Conservation (phyloP, 2,113 vertebrate species). For the Crotophaga sulcirostris region DNA sequence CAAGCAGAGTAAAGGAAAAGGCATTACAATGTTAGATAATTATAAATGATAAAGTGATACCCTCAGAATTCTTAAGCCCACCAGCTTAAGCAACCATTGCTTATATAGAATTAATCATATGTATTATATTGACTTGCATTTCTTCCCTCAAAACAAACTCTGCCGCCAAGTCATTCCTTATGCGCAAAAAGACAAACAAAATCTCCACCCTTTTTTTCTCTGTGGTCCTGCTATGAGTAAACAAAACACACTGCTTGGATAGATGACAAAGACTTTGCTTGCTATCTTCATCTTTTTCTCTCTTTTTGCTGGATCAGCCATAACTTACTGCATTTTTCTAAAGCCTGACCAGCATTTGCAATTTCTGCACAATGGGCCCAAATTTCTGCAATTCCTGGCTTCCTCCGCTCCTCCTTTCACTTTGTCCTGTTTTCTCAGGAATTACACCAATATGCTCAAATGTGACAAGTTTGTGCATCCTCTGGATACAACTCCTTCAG, state of each 20-base stretch:
- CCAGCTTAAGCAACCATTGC: not conserved
- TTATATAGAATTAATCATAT: not conserved
- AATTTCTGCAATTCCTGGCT: conserved; percentile 11
- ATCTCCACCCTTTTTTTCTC: not conserved
- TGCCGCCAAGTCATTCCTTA: not conserved
- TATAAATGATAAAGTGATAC: not conserved
- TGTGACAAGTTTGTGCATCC: not conserved
- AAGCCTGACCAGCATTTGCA: not conserved
- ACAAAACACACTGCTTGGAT: not conserved
- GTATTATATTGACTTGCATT: not conserved
- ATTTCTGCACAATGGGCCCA: not conserved
- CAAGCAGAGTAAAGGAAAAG: not conserved
- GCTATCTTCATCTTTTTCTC: not conserved
- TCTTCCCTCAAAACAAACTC: not conserved
- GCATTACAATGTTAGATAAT: not conserved
- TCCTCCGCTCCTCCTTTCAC: not conserved
- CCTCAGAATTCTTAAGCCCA: not conserved
- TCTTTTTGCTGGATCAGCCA: conserved; percentile 24
- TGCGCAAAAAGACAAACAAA: not conserved
- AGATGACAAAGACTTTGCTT: not conserved
- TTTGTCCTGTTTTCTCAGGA: not conserved
- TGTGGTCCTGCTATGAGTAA: not conserved
- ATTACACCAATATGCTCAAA: not conserved
- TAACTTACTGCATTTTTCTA: conserved; percentile 12
- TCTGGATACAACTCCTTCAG: not conserved